Base-by-base conservation (phyloP, 2,888 invertebrate genomes). In the Onchidella celtica region DNA sequence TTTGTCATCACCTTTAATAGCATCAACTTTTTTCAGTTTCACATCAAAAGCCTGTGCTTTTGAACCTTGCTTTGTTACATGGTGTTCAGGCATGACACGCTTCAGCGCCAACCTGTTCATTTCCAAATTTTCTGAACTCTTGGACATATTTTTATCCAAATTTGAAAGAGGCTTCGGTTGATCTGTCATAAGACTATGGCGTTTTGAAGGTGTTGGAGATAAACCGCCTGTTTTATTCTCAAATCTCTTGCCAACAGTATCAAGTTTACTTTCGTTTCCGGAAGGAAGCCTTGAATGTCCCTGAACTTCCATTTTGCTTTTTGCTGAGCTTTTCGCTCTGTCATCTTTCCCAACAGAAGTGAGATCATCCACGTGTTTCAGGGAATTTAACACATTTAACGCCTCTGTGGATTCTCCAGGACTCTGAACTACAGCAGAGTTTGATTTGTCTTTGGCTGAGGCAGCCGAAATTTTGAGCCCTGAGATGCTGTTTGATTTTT, bases 1-100 rank as follows among this genome's bases (percentile, higher is more conserved):
- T 29, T 66, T 65, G 6, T 40, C 27, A 66, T 76, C 76, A 66
- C 66, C 76, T 66, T 66, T 55, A 47, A 61, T 78, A 34, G n/a
- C 61, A 38, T 79, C 79, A 40, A 80, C 79, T 61, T 80, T 80
- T 17, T 74, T 80, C 27, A 80, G 27, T 29, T 77, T 40, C 0
- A 80, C 73, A 66, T 80, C 79, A 80, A 66, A 80, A 4, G 36
- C 57, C 27, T 9, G 14, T 11, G 73, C 9, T 57, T 68, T 68
- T 3, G 57, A 17, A 9, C 34, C 77, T 0, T 47, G 27, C 36
- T 68, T 29, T 11, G 38, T 17, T 17, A 36, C 77, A n/a, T 57
- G 66, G 21, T 24, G 68, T 21, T 68, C 68, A 38, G 68, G 78
- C 59, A 59, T 57, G 38, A 78, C 78, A 59, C 34, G 38, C n/a